Evolutionary conservation across 2,888 invertebrate species (phyloP).

Genomic region (Taenaris catops): DNA sequence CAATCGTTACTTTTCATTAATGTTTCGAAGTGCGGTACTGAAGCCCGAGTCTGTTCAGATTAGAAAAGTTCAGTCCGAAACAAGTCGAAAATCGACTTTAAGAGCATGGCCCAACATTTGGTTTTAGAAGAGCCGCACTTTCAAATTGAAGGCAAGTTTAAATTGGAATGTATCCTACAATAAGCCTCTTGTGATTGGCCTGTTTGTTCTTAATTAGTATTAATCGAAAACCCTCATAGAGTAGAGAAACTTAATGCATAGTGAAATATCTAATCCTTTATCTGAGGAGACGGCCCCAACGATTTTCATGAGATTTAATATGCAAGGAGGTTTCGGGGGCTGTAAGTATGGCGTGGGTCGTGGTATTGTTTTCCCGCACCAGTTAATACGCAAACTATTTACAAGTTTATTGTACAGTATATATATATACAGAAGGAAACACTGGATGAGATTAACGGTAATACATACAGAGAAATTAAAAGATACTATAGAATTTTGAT

Average conservation of each 20-base stretch:
- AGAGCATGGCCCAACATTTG: constrained; percentile 71
- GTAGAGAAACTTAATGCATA: constrained; percentile 36
- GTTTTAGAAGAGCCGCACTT: constrained; percentile 65
- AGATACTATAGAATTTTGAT: too few relatives aligned
- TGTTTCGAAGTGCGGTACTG: constrained; percentile 70
- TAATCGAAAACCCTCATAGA: constrained; percentile 64
- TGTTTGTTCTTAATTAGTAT: constrained; percentile 78
- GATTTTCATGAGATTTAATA: too few relatives aligned
- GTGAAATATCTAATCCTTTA: constrained; percentile 40
- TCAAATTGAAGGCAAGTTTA: constrained; percentile 74
- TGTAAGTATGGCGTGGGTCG: too few relatives aligned
- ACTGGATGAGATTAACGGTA: too few relatives aligned
- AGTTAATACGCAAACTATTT: too few relatives aligned
- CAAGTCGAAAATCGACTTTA: constrained; percentile 77
- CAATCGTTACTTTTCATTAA: constrained; percentile 80
- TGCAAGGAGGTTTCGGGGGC: too few relatives aligned
- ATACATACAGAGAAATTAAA: too few relatives aligned
- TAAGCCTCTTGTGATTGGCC: constrained; percentile 76
- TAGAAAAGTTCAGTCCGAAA: constrained; percentile 71
- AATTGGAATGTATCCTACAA: constrained; percentile 78
- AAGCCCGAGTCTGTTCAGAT: constrained; percentile 68
- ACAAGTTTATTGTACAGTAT: too few relatives aligned
- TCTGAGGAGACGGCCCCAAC: too few relatives aligned
- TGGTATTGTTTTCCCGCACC: too few relatives aligned
- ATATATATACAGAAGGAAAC: too few relatives aligned